Evolutionary conservation across 2,797 vertebrate genomes (phyloP).

Genomic region (Sebastes oblongus): DNA sequence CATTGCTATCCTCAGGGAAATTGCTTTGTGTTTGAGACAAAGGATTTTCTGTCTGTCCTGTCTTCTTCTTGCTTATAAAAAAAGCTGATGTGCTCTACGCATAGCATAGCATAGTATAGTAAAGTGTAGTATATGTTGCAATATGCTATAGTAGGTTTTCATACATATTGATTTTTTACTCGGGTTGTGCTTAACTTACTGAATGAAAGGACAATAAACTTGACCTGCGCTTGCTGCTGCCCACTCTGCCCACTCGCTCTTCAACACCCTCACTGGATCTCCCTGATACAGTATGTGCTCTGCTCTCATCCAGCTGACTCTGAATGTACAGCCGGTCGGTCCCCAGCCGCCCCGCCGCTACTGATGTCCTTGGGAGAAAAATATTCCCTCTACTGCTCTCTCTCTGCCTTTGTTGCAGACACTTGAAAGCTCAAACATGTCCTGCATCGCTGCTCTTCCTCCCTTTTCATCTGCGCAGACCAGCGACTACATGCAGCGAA

Average conservation of each 20-base stretch:
- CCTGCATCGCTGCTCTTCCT: constrained; percentile 29
- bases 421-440: constrained; percentile 52
- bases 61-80: not conserved
- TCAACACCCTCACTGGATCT: constrained; percentile 5
- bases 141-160: not conserved
- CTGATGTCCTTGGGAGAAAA: constrained; percentile 49
- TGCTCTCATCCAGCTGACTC: constrained; percentile 23
- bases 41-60: not conserved
- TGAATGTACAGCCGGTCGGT: constrained; percentile 12
- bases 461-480: constrained; percentile 38
- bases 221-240: constrained; percentile 3
- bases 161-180: not conserved
- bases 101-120: not conserved
- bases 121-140: not conserved
- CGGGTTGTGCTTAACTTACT: not conserved
- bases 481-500: constrained; percentile 17
- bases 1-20: not conserved
- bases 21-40: not conserved
- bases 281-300: constrained; percentile 7
- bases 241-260: not conserved
- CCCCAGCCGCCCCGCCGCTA: constrained; percentile 5
- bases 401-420: constrained; percentile 31
- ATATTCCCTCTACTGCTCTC: constrained; percentile 50
- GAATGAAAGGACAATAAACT: not conserved
- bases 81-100: not conserved